Base-by-base conservation (phyloP, 1,140 invertebrate genomes). In the roundworm (Caenorhabditis elegans) region DNA sequence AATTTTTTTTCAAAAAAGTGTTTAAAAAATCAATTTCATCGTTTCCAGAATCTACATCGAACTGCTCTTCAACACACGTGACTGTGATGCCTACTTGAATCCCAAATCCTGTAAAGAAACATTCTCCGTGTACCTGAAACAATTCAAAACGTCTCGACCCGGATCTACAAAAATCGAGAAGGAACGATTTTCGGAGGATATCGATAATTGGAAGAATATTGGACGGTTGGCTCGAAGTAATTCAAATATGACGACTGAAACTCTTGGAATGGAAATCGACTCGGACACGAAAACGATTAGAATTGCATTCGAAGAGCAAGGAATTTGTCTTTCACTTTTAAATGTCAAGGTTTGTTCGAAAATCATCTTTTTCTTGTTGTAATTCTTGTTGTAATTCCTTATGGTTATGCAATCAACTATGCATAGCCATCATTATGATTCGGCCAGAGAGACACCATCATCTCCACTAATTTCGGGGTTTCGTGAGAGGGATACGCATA, bases 391-490 rank as follows among this genome's bases (percentile, higher is more conserved):
- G 11, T 55, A 15, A 2, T 55, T 31, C 8, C 13, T 70, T 13
- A 0, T 70, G n/a, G 49, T 43, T 70, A 70, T 70, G 34, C 60
- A 70, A 70, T 70, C 60, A 70, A 70, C 60, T 70, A 70, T 70
- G 60, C 60, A 70, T 70, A 39, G 31, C n/a, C 28, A 34, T 70
- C 60, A 70, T 70, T 70, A 70, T 70, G 60, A 70, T 70, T 70
- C 60, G 60, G 24, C 6, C 2, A 24, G 26, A 10, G n/a, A 43
- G 31, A 70, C 22, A 10, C 3, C 3, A 6, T 43, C 13, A 1
- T 60, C 5, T 34, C 28, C 55, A 60, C 55, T 70, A 70, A 70
- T 70, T 70, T 70, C 60, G 60, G 60, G 60, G 31, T 70, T 43
- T 43, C 39, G 15, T 43, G 15, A 43, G 26, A 11, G 53, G 28